phyloP scores from a whole-genome alignment of 2,888 invertebrate genomes.

The Reticulitermes lucifugus region DNA sequence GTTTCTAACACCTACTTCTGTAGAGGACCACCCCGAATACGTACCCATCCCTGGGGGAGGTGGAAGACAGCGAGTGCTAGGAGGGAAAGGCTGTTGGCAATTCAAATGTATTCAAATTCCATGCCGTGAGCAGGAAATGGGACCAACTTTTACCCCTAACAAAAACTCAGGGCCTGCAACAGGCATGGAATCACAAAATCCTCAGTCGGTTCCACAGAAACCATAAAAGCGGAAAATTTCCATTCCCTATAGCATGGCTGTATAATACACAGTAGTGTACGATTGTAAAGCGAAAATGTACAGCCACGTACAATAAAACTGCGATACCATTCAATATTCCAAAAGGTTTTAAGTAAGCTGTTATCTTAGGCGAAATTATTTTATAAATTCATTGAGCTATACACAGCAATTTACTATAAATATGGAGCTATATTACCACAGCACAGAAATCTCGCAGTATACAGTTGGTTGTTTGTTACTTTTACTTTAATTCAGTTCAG shows the following conservation, averaged over 20 bases:
- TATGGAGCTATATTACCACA: too few relatives aligned
- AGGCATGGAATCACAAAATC: constrained; percentile 43
- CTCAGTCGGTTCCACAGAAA: constrained; percentile 39
- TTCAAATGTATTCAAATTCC: constrained; percentile 46
- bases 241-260: constrained; percentile 34
- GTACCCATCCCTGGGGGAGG: constrained; percentile 8
- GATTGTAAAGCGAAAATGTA: neutral
- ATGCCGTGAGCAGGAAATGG: constrained; percentile 42
- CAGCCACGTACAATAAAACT: constrained; percentile 15
- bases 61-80: neutral
- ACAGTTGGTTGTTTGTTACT: too few relatives aligned
- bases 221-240: constrained; percentile 42
- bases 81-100: constrained; percentile 38
- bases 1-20: constrained; percentile 26
- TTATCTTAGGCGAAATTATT: too few relatives aligned
- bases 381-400: too few relatives aligned
- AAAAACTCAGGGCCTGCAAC: constrained; percentile 38
- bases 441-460: too few relatives aligned
- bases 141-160: constrained; percentile 30
- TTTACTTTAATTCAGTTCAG: too few relatives aligned
- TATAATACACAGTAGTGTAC: constrained; percentile 9
- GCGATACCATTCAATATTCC: neutral
- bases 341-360: neutral
- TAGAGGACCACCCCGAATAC: neutral
- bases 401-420: too few relatives aligned